Base-by-base conservation (phyloP, 2,888 invertebrate genomes). In the Perizoma flavofasciatum region DNA sequence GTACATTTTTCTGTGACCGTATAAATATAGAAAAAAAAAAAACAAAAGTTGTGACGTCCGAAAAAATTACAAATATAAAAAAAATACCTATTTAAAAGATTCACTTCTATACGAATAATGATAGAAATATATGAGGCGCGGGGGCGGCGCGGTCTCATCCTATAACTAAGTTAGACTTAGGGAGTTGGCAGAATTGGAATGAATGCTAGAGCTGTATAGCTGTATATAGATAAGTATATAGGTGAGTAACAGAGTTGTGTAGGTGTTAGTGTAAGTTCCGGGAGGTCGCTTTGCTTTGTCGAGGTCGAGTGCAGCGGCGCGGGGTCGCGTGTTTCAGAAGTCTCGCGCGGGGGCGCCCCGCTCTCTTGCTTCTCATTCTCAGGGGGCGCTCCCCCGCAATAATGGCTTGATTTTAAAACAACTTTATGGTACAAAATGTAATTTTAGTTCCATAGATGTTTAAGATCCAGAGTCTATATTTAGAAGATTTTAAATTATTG, bases 401-500 rank as follows among this genome's bases (percentile, higher is more conserved):
- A 67, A 81, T 79, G 83, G 84, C 83, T 87, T 88, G 81, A 85
- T 86, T 88, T 88, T 83, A 86, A 74, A 83, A 82, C 81, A 82
- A 84, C 73, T 71, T 83, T 80, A 89, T 88, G 89, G 89, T 90
- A 90, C 89, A 90, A 90, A 89, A 82, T 81, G 80, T 89, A 86
- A 89, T 86, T 88, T 89, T 88, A 89, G 85, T 88, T 89, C 86
- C 85, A 88, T 90, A 90, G 87, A 82, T 74, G 72, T 83, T 81
- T 89, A 89, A 88, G 87, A 87, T 78, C 81, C 86, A 89, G 88
- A 89, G 87, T 86, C 85, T 88, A 88, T 88, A 88, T 86, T 83
- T 85, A 85, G 81, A 84, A 78, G 77, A 74, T 72, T 75, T 78
- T 78, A 78, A 71, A 71, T 58, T 65, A 61, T 65, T 63, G 47